These are phyloP conservation scores for Chrysocyon brachyurus DNA, from an alignment of 2,797 vertebrate species.

Conservation along the genomic window DNA sequence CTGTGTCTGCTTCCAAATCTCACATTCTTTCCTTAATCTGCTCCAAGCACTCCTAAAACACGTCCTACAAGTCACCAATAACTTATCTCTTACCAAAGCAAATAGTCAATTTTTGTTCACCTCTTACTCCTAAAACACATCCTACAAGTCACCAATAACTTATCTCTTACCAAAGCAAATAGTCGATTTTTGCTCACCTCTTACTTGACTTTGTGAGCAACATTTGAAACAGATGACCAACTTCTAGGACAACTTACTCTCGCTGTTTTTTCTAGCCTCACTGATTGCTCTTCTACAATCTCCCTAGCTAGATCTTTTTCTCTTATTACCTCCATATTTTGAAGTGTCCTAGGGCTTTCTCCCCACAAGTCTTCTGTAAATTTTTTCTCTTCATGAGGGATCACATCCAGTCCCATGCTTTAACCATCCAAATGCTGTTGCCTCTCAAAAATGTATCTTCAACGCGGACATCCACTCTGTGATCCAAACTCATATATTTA, in stretches of 20 bases:
- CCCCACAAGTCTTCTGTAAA: not conserved
- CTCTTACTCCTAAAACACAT: not conserved
- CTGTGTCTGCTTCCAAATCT: not conserved
- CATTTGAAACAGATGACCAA: not conserved
- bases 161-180: not conserved
- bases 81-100: not conserved
- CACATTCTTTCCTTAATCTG: not conserved
- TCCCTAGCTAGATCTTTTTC: not conserved
- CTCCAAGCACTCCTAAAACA: not conserved
- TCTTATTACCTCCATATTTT: not conserved
- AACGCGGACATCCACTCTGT: not conserved
- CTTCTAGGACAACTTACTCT: not conserved
- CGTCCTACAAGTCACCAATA: not conserved
- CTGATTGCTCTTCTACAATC: not conserved
- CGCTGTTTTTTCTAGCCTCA: not conserved
- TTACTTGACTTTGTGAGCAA: not conserved
- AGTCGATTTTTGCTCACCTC: not conserved
- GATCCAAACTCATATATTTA: conserved; percentile 1
- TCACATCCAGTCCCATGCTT: not conserved
- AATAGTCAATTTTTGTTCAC: not conserved
- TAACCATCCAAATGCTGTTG: not conserved
- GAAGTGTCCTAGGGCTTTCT: not conserved
- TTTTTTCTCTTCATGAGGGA: not conserved
- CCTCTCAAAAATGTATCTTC: not conserved
- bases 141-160: not conserved